These are phyloP conservation scores for Cyanoramphus novaezelandiae DNA, from an alignment of 2,113 vertebrate genomes.

Conservation along the genomic window DNA sequence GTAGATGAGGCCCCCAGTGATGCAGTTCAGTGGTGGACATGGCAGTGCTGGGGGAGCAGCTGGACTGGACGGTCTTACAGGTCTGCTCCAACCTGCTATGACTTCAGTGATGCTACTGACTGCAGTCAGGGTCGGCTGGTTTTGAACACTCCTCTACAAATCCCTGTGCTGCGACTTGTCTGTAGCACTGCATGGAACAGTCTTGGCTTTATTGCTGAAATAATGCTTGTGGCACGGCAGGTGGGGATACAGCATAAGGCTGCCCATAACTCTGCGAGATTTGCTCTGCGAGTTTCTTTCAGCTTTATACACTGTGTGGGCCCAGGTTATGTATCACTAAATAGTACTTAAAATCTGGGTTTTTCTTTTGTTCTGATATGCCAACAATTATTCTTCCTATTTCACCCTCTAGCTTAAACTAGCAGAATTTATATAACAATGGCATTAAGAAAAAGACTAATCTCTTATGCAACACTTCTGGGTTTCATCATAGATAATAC, in stretches of 20 bases:
- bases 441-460: background rate
- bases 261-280: background rate
- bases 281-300: background rate
- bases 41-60: background rate
- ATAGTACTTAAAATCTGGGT: background rate
- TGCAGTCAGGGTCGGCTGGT: background rate
- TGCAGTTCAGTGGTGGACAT: background rate
- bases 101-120: background rate
- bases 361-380: background rate
- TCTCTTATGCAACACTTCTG: background rate
- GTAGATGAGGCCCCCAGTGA: background rate
- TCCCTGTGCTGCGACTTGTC: fast-evolving
- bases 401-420: background rate
- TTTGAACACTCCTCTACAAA: background rate
- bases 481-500: background rate
- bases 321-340: background rate
- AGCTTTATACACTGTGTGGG: background rate
- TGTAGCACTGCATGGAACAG: background rate
- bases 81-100: background rate
- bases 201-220: background rate
- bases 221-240: background rate
- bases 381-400: background rate
- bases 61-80: background rate
- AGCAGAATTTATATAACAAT: background rate
- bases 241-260: background rate